Evolutionary conservation across 2,888 invertebrate species (phyloP).

Genomic region (Caenorhabditis angaria): DNA sequence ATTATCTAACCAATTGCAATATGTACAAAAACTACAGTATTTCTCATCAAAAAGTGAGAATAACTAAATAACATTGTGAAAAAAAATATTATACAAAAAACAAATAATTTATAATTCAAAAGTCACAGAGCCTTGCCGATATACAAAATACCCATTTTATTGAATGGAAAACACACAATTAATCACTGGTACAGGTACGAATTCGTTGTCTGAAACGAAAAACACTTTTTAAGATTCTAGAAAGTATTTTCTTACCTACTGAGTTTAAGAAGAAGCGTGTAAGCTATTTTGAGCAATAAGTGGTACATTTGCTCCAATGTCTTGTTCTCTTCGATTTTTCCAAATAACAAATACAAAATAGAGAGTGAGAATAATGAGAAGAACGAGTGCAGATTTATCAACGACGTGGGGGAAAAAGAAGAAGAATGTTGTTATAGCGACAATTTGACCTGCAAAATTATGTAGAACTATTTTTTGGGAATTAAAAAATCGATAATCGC

Average conservation of each 20-base stretch:
- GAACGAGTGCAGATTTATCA: constrained; percentile 36
- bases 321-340: not conserved
- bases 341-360: constrained; percentile 49
- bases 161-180: not conserved
- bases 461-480: not conserved
- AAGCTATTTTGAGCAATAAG: not conserved
- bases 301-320: not conserved
- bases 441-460: constrained; percentile 35
- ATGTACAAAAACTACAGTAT: not conserved
- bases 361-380: constrained; percentile 34
- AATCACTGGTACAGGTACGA: no score
- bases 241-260: no score
- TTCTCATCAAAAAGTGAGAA: not conserved
- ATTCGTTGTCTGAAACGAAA: no score
- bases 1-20: not conserved
- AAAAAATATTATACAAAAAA: no score
- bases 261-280: no score
- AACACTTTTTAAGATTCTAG: no score
- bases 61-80: not conserved
- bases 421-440: constrained; percentile 39
- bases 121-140: not conserved
- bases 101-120: no score
- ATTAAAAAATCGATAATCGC: constrained; percentile 5
- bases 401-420: constrained; percentile 43
- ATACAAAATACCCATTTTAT: not conserved